Evolutionary conservation across 2,888 invertebrate genomes (phyloP), one percentile per base, ranked within the genome.

Genomic region (Chaitophorus viminalis): DNA sequence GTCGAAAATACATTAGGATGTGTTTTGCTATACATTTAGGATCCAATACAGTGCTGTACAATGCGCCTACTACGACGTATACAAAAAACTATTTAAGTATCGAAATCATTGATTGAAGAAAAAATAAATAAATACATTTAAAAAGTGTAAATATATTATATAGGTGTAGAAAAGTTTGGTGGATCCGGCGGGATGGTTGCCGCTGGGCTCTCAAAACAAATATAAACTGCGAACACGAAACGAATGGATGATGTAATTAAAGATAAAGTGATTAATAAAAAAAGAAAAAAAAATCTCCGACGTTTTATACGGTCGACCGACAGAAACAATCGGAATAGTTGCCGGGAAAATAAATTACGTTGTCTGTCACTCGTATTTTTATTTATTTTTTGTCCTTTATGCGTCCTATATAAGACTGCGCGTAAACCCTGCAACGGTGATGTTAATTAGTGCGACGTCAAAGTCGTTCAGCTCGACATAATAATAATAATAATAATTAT

Each of bases 361-460:
- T 21, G 60, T 72, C 54, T 65, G 74, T 83, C 75, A 65, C 21
- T 18, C 81, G 2, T 8, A 39, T 31, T 52, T 60, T 75, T 68
- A 29, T 68, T n/a, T n/a, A 21, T 31, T 72, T 68, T 68, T 29
- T 68, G 29, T 29, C 68, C 11, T 83, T 65, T 14, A 46, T 18
- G 33, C 18, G 36, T n/a, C 29, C 36, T 21, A n/a, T 60, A n/a
- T n/a, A n/a, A n/a, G 29, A 29, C 36, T 25, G 25, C 36, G 29
- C 36, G 33, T 36, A 36, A 36, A 74, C 36, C 74, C 36, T 21
- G n/a, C 46, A 17, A 36, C 46, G 6, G n/a, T n/a, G n/a, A 60
- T 17, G 75, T 83, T 83, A 83, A 83, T 83, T 83, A 75, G 74
- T 39, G 83, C 39, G n/a, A 36, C 75, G 75, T 75, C 83, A 74